Conservation (phyloP, 2,113 vertebrate species). For the Aplodontia rufa region DNA sequence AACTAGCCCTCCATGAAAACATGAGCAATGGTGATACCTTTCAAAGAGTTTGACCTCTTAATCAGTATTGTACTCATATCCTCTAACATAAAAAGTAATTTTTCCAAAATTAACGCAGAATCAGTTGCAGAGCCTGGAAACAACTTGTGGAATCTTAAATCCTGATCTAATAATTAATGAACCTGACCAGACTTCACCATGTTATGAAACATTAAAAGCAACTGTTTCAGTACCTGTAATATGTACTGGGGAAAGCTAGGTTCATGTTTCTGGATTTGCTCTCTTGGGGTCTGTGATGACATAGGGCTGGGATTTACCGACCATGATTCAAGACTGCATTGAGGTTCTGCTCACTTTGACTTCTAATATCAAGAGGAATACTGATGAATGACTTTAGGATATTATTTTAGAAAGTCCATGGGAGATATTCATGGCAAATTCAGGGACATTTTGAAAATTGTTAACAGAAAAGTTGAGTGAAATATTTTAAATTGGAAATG, state of each 20-base stretch:
- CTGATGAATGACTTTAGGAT: neutral
- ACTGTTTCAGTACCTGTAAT: neutral
- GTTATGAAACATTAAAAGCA: neutral
- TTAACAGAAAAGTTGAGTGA: neutral
- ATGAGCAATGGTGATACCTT: neutral
- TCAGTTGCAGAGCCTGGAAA: neutral
- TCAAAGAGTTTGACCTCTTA: neutral
- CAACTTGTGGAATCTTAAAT: neutral
- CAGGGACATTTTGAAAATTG: neutral
- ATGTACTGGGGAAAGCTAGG: neutral
- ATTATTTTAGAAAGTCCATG: neutral
- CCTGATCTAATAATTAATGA: neutral
- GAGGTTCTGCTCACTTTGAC: neutral
- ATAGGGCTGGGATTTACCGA: neutral
- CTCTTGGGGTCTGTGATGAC: neutral
- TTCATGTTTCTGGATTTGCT: neutral
- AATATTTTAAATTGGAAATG: neutral
- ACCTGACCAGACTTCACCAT: neutral
- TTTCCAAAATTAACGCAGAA: slow-evolving; percentile 12
- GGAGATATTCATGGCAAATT: neutral
- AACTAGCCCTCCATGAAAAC: neutral
- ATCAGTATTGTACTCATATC: neutral
- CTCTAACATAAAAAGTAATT: neutral
- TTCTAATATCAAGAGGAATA: neutral
- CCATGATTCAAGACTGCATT: neutral